Conservation (phyloP, 2,113 vertebrate genomes). For the Alethe castanea region DNA sequence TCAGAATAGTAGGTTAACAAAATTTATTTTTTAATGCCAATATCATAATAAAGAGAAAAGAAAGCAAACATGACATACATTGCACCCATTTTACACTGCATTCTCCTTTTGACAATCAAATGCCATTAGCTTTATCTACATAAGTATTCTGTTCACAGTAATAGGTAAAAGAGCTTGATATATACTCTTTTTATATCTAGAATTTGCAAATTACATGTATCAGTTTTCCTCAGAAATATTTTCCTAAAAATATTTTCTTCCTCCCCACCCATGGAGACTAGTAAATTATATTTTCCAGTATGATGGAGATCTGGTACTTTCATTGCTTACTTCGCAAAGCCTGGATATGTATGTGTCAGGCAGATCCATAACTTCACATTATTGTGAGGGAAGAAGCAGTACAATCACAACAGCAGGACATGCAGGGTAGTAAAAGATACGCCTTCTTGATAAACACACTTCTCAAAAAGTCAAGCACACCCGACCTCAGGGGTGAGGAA, state of each 20-base stretch:
- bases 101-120: background rate
- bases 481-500: background rate
- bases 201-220: background rate
- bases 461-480: background rate
- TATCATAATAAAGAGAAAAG: background rate
- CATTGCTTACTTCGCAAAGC: background rate
- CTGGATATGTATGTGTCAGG: background rate
- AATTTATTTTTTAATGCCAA: background rate
- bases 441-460: constrained; percentile 14
- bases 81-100: background rate
- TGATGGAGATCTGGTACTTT: background rate
- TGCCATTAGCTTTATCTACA: background rate
- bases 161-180: background rate
- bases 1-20: background rate
- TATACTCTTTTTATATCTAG: background rate
- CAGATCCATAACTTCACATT: background rate
- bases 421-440: background rate
- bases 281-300: background rate
- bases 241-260: background rate
- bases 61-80: background rate
- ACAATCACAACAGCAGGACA: constrained; percentile 2
- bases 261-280: background rate
- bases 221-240: background rate
- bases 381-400: background rate
- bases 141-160: background rate